Percentiles rank a stretch among this genome's conserved stretches.
These are phyloP conservation scores for Drosophila ercepeae DNA, from an alignment of 1,140 invertebrate species.

Conservation along the genomic window DNA sequence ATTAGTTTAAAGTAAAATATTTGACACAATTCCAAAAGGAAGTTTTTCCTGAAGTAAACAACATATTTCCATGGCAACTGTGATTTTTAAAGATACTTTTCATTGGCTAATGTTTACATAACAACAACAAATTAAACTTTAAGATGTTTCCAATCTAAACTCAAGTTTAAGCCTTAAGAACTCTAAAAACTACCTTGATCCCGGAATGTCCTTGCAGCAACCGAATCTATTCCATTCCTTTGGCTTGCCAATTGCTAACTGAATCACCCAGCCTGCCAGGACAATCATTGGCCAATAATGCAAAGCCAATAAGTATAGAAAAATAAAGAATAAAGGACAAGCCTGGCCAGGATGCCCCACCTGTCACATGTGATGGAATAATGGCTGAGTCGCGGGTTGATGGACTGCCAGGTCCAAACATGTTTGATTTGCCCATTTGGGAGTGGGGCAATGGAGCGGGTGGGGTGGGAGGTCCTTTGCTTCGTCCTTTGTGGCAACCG, in stretches of 20 bases:
- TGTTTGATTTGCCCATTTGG: conserved; percentile 26
- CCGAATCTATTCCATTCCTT: conserved; percentile 3
- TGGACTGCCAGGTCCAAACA: conserved; percentile 34
- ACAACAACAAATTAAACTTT: background rate
- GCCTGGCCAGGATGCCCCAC: background rate
- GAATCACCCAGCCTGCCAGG: background rate
- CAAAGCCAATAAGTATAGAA: background rate
- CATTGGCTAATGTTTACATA: background rate
- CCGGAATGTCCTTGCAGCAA: background rate
- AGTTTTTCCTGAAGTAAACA: background rate
- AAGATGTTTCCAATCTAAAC: background rate
- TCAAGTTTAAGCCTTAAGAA: background rate
- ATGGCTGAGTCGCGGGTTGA: conserved; percentile 5
- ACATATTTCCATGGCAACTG: background rate
- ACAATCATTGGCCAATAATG: conserved; percentile 7
- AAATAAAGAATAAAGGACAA: conserved; percentile 6
- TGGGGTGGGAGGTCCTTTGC: background rate
- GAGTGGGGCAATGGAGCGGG: background rate
- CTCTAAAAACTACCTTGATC: too few relatives aligned
- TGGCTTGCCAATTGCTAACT: conserved; percentile 33
- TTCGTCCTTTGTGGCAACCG: conserved; percentile 15
- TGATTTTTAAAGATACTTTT: background rate
- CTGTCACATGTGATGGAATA: conserved; percentile 13
- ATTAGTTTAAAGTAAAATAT: background rate
- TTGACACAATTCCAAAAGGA: background rate